These are phyloP conservation scores for Sminthurinus aureus DNA, from an alignment of 2,888 invertebrate genomes.

Conservation along the genomic window DNA sequence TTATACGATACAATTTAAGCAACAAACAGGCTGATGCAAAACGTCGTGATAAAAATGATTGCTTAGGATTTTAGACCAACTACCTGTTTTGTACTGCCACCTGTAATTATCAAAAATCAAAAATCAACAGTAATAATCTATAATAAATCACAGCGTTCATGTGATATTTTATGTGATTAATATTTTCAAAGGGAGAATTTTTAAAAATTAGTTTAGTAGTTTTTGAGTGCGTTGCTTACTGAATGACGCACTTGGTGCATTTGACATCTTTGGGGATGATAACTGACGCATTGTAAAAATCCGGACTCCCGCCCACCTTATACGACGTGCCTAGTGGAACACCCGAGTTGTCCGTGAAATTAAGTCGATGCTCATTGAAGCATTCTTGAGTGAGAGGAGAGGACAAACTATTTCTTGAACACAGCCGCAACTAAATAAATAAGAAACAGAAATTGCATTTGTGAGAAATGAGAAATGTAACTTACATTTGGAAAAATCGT, in stretches of 20 bases:
- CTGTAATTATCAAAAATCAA: no score
- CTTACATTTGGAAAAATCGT: not conserved
- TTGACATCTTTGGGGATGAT: not conserved
- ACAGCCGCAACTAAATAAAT: constrained; percentile 77
- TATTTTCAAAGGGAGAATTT: no score
- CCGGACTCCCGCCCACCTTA: constrained; percentile 14
- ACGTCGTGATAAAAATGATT: not conserved
- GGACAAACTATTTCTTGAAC: constrained; percentile 82
- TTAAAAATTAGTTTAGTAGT: no score
- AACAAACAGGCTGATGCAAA: not conserved
- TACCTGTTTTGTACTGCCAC: constrained; percentile 6
- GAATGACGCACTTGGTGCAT: not conserved
- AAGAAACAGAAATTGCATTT: no score
- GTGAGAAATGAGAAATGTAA: no score
- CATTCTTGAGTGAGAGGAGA: constrained; percentile 81
- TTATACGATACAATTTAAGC: not conserved
- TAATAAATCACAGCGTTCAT: no score
- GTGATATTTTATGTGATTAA: no score
- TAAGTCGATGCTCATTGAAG: constrained; percentile 71
- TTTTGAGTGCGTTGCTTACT: no score
- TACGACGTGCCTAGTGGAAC: not conserved
- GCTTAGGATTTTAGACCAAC: not conserved
- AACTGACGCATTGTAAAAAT: constrained; percentile 6
- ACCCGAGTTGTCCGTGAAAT: constrained; percentile 20
- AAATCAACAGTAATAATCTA: no score